Evolutionary conservation across 2,888 invertebrate species (phyloP), one percentile per base, ranked within the genome.

Genomic region (Teinopalpus imperialis): DNA sequence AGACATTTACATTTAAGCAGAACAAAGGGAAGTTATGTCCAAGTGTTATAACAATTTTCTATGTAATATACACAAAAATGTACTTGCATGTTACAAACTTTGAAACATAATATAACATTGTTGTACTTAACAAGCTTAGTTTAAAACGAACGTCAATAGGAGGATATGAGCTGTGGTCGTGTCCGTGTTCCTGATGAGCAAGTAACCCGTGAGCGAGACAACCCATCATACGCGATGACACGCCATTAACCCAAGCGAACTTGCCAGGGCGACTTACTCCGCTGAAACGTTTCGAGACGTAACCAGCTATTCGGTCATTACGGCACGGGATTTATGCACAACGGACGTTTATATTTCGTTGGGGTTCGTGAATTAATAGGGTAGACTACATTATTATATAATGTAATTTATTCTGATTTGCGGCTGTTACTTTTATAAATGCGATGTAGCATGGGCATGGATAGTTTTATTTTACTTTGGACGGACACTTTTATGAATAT

Each of bases 221-320:
- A 79, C 79, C 80, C 76, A 83, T 86, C 85, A 81, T 75, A 65
- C 61, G 61, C 72, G 71, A 80, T 85, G 86, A 85, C 86, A 87
- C 73, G 74, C 83, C 75, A 86, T 87, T 86, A 86, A 83, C 81
- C 76, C 74, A 62, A 57, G 66, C 66, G 68, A 46, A 46, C 29
- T 72, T 48, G 52, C 72, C 68, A 69, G 63, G 68, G 69, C 73
- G 78, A 77, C 78, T 79, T 77, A 75, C 74, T 63, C 59, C 52
- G 53, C 74, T 81, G 74, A 79, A 80, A 78, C 77, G 80, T 81
- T 79, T 72, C 66, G 66, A 74, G 70, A 73, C 65, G 55, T 59
- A 63, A 57, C 58, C 52, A 56, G 49, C 53, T 49, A 44, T 37
- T 46, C 41, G 50, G 48, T 48, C 53, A 53, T 49, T 52, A 56